Conservation (phyloP, 2,888 invertebrate genomes). For the Pantelozetes paolii region DNA sequence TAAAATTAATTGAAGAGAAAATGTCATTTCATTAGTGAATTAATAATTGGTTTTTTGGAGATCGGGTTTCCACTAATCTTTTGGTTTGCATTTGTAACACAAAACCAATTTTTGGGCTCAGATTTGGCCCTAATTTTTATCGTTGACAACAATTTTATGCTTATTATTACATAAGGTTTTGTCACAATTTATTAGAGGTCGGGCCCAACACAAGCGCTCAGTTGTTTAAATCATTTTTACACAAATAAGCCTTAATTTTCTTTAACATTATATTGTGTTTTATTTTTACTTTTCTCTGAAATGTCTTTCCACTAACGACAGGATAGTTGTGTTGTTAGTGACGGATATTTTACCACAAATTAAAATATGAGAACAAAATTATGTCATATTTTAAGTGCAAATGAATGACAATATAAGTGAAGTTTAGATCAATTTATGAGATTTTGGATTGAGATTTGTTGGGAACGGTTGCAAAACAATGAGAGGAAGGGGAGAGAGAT, state of each 20-base stretch:
- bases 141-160: background rate
- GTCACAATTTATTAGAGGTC: background rate
- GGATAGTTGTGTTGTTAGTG: background rate
- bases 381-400: background rate
- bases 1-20: background rate
- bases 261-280: no score
- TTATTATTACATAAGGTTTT: background rate
- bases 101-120: conserved; percentile 10
- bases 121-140: background rate
- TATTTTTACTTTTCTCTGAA: background rate
- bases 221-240: background rate
- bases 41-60: background rate
- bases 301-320: background rate
- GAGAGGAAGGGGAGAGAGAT: conserved; percentile 1
- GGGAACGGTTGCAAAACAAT: background rate
- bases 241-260: background rate
- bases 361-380: conserved; percentile 25
- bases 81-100: background rate
- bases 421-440: no score
- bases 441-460: conserved; percentile 1
- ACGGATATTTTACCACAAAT: background rate
- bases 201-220: background rate
- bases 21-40: conserved; percentile 8
- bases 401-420: no score
- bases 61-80: background rate